Evolutionary conservation across 2,113 vertebrate genomes (phyloP).

Genomic region (Syrrhaptes paradoxus): DNA sequence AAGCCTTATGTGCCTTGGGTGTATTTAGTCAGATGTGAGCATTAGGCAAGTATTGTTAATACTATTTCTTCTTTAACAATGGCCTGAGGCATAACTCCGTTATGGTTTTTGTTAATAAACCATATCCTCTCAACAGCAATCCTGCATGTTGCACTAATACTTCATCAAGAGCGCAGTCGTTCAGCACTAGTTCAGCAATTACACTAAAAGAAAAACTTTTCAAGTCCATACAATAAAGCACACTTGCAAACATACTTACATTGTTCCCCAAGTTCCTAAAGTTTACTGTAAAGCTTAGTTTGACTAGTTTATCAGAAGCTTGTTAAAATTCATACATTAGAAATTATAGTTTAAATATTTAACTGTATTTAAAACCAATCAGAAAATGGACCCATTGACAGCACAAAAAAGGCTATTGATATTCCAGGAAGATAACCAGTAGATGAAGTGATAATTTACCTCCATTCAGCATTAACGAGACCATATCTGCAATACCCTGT

Average conservation of each 20-base stretch:
- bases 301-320: not conserved
- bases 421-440: not conserved
- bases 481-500: not conserved
- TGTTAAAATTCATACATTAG: not conserved
- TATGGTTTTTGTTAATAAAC: not conserved
- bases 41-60: not conserved
- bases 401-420: not conserved
- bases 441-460: not conserved
- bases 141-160: not conserved
- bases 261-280: not conserved
- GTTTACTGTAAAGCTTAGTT: not conserved
- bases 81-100: not conserved
- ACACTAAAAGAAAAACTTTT: not conserved
- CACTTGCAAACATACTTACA: not conserved
- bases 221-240: not conserved
- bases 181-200: not conserved
- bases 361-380: not conserved
- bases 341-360: not conserved
- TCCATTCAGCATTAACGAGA: not conserved
- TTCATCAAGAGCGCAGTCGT: not conserved
- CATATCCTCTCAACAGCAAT: not conserved
- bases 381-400: not conserved
- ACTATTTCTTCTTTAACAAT: not conserved
- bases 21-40: not conserved
- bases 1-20: not conserved